These are phyloP conservation scores for Paralinhomoeus sp. DNA, from an alignment of 2,888 invertebrate genomes.

Conservation along the genomic window DNA sequence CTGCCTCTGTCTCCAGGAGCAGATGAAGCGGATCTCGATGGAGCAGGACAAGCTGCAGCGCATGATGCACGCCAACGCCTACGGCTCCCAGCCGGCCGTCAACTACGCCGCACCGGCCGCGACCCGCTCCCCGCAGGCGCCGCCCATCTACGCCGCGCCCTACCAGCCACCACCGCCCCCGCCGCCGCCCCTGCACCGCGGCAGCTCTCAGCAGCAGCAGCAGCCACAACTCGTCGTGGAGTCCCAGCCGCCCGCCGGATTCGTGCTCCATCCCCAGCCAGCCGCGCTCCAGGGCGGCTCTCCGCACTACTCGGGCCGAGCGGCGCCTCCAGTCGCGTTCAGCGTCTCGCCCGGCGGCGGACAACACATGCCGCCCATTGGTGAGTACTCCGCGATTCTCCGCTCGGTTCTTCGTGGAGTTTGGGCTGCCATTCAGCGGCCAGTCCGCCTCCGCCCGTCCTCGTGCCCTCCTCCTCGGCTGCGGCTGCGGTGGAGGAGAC, in stretches of 20 bases:
- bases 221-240: too few species aligned
- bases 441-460: background rate
- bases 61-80: background rate
- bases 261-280: too few species aligned
- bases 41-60: constrained; percentile 2
- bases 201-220: too few species aligned
- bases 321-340: too few species aligned
- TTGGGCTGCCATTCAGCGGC: too few species aligned
- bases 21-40: constrained; percentile 3
- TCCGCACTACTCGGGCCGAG: too few species aligned
- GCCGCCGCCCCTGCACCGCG: too few species aligned
- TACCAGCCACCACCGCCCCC: background rate
- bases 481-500: background rate
- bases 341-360: too few species aligned
- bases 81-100: background rate
- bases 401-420: too few species aligned
- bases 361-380: too few species aligned
- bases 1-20: background rate
- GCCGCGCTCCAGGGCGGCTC: too few species aligned
- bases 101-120: background rate
- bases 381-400: background rate
- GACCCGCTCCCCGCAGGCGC: background rate
- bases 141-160: background rate
- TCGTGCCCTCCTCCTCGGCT: background rate
- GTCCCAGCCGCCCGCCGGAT: too few species aligned